Conservation (phyloP, 2,113 vertebrate genomes). For the Geothlypis trichas region DNA sequence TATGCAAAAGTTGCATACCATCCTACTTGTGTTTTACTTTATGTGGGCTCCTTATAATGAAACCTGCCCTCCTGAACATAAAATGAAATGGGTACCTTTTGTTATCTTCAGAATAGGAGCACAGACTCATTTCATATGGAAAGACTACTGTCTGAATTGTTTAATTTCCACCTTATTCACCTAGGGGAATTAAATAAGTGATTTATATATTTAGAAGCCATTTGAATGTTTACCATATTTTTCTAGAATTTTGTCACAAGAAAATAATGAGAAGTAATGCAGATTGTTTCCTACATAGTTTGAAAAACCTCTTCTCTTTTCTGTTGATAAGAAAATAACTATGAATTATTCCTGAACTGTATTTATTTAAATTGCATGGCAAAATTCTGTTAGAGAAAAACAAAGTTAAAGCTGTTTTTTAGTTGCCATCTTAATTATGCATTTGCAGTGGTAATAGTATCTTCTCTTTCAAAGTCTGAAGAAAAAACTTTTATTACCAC, state of each 20-base stretch:
- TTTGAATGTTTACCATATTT: background rate
- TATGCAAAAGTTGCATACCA: background rate
- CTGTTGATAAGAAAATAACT: background rate
- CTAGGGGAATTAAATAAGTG: background rate
- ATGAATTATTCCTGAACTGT: background rate
- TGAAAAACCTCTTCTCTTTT: background rate
- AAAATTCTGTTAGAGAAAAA: background rate
- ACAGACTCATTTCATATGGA: background rate
- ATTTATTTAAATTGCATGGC: background rate
- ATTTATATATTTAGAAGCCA: background rate
- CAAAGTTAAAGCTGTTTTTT: background rate
- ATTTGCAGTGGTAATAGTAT: background rate
- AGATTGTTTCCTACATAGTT: background rate
- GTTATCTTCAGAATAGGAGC: background rate
- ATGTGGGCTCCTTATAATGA: background rate
- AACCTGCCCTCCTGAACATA: background rate
- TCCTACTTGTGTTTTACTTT: background rate
- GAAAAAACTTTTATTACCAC: background rate
- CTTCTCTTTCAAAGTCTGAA: background rate
- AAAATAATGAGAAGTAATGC: background rate
- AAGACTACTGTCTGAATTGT: background rate
- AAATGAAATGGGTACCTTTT: background rate
- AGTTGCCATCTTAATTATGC: background rate
- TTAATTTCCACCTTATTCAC: background rate
- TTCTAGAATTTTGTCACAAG: background rate